Evolutionary conservation across 2,113 vertebrate species (phyloP).

Genomic region (Poecile atricapillus): DNA sequence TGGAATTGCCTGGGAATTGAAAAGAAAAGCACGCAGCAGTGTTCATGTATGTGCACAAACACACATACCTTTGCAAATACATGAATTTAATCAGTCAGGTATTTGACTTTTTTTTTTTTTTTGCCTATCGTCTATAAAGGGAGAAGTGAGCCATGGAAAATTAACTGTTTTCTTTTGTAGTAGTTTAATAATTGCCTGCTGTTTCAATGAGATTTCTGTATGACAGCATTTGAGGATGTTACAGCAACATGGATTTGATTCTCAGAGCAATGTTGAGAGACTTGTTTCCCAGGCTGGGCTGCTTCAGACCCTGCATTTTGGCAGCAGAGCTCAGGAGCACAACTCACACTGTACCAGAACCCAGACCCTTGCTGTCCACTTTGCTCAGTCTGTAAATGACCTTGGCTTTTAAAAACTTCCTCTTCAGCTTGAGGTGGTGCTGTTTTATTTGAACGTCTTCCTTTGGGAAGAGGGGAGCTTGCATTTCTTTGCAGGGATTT

Average conservation of each 20-base stretch:
- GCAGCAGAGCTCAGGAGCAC: not conserved
- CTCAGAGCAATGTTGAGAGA: not conserved
- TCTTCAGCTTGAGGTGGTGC: not conserved
- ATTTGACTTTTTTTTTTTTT: not conserved
- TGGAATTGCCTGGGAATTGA: not conserved
- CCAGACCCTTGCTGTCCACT: not conserved
- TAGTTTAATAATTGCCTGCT: not conserved
- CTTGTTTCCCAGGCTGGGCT: not conserved
- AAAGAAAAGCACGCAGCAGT: not conserved
- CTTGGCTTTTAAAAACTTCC: not conserved
- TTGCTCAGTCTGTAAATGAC: not conserved
- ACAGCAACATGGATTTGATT: not conserved
- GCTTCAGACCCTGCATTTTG: not conserved
- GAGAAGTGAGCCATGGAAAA: not conserved
- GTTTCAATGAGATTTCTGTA: not conserved
- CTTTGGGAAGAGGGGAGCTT: not conserved
- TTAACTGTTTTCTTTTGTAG: not conserved
- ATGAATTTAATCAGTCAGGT: not conserved
- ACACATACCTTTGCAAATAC: not conserved
- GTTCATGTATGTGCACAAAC: not conserved
- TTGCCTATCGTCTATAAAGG: not conserved
- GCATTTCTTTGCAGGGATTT: not conserved
- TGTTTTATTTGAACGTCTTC: not conserved
- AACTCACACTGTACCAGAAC: not conserved
- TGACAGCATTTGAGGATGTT: not conserved